Evolutionary conservation across 2,113 vertebrate genomes (phyloP).

Genomic region (Toxotes jaculatrix): DNA sequence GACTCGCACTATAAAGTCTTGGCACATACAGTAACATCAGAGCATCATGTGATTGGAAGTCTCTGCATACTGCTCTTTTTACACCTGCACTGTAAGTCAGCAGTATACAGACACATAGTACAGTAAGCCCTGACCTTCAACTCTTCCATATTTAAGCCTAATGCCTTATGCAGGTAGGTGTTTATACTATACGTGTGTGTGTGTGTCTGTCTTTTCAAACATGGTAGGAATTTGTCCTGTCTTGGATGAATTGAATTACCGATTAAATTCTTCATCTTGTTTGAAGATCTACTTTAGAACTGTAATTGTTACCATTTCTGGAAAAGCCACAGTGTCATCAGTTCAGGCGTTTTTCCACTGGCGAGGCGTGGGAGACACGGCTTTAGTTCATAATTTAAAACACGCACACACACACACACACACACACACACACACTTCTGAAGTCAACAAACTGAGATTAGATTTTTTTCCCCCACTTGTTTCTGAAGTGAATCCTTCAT

Average conservation of each 20-base stretch:
- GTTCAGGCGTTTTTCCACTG: background rate
- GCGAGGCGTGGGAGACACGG: background rate
- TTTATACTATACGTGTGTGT: too few relatives aligned
- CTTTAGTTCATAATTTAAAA: background rate
- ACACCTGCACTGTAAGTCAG: background rate
- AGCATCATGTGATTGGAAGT: background rate
- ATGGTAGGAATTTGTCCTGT: background rate
- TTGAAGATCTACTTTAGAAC: background rate
- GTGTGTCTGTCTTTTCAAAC: too few relatives aligned
- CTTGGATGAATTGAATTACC: background rate
- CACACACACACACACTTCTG: background rate
- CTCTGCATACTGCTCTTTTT: background rate
- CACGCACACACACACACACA: background rate
- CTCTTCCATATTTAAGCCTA: background rate
- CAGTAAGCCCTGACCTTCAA: background rate
- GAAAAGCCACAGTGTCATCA: background rate
- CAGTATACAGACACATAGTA: background rate
- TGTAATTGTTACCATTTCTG: background rate
- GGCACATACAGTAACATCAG: conserved; percentile 1
- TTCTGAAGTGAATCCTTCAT: conserved; percentile 8
- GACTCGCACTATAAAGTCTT: conserved; percentile 6
- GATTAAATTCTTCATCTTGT: background rate
- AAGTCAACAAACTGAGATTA: conserved; percentile 20
- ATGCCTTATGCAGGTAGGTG: background rate
- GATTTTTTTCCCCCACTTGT: background rate